These are phyloP conservation scores for Dasypogon diadema DNA, from an alignment of 2,888 invertebrate species.

Conservation along the genomic window DNA sequence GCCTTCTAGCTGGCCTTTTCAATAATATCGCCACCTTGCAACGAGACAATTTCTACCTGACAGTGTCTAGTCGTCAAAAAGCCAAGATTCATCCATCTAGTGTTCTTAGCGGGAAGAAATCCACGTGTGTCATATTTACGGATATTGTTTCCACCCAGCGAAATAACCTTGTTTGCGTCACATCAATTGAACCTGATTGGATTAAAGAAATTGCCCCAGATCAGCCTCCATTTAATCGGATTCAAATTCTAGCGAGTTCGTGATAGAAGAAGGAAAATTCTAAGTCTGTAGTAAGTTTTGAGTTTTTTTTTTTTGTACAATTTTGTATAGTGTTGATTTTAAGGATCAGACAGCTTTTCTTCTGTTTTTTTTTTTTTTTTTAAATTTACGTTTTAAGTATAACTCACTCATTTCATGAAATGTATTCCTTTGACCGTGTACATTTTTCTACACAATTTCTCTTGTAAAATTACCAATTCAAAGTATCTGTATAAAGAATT, in stretches of 20 bases:
- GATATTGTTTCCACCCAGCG: slow-evolving; percentile 90
- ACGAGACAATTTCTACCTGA: slow-evolving; percentile 78
- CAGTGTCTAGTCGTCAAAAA: slow-evolving; percentile 74
- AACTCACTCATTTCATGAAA: too few relatives aligned
- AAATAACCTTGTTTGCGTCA: slow-evolving; percentile 82
- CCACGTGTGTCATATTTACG: slow-evolving; percentile 82
- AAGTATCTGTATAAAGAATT: too few relatives aligned
- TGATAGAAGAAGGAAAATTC: too few relatives aligned
- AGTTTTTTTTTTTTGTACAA: too few relatives aligned
- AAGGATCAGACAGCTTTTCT: too few relatives aligned
- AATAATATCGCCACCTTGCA: slow-evolving; percentile 87
- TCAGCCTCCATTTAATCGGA: slow-evolving; percentile 61
- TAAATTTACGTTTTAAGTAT: too few relatives aligned
- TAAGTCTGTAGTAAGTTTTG: too few relatives aligned
- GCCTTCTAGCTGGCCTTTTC: slow-evolving; percentile 84
- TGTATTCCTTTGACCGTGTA: too few relatives aligned
- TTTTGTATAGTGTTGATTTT: too few relatives aligned
- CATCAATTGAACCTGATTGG: slow-evolving; percentile 86
- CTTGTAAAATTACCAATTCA: too few relatives aligned
- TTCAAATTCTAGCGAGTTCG: slow-evolving; percentile 57
- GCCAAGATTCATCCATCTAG: slow-evolving; percentile 90
- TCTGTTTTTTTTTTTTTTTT: too few relatives aligned
- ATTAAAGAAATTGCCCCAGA: slow-evolving; percentile 74
- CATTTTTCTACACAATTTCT: too few relatives aligned
- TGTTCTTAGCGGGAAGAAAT: slow-evolving; percentile 74